Conservation (phyloP, 2,797 vertebrate genomes). For the Lepilemur septentrionalis region DNA sequence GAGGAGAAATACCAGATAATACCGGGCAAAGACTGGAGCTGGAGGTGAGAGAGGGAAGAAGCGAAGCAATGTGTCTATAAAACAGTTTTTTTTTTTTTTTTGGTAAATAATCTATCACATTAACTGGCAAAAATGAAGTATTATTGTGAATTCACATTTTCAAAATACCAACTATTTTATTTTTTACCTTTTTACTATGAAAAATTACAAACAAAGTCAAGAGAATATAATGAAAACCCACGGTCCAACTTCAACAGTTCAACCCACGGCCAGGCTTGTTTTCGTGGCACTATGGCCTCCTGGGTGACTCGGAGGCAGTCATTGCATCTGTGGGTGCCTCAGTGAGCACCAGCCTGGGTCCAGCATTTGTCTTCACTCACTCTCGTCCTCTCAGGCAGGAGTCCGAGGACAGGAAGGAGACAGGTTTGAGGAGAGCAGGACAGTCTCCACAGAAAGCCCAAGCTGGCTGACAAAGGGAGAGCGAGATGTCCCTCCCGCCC, state of each 20-base stretch:
- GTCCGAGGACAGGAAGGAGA: not conserved
- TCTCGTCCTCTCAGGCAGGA: not conserved
- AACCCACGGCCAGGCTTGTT: fast-evolving
- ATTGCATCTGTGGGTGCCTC: not conserved
- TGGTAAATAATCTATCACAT: not conserved
- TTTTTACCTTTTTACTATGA: not conserved
- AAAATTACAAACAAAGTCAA: not conserved
- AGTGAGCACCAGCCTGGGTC: fast-evolving
- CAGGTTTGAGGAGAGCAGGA: not conserved
- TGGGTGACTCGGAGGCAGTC: not conserved
- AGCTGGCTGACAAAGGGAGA: not conserved
- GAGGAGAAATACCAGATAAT: not conserved
- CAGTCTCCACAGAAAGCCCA: not conserved
- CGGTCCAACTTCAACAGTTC: not conserved
- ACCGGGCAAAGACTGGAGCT: not conserved
- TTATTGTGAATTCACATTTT: conserved; percentile 5
- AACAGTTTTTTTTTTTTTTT: not conserved
- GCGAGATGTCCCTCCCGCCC: not conserved
- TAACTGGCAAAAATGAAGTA: not conserved
- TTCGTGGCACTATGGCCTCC: fast-evolving
- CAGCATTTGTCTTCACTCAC: not conserved
- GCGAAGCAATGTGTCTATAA: not conserved
- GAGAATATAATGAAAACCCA: not conserved
- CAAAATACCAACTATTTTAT: not conserved
- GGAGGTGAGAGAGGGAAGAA: not conserved